Percentiles rank a stretch among this genome's conserved stretches.
Conservation (phyloP, 2,888 invertebrate genomes). For the Molorchus minor region DNA sequence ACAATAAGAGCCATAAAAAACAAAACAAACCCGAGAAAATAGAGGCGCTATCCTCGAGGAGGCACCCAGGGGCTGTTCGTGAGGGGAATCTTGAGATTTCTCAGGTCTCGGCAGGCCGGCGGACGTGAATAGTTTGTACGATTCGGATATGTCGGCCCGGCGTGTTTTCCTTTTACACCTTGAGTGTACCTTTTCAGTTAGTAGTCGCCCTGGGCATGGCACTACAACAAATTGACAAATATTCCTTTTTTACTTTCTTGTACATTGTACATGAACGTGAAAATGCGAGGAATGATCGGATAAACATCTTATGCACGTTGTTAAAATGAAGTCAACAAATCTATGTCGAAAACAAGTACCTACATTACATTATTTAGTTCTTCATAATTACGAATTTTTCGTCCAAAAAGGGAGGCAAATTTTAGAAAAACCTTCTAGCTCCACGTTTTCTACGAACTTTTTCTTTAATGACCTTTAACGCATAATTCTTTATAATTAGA, state of each 20-base stretch:
- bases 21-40: slow-evolving; percentile 25
- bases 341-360: too few species aligned
- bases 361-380: too few species aligned
- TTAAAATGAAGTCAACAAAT: too few species aligned
- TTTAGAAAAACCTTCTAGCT: too few species aligned
- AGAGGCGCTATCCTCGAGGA: slow-evolving; percentile 45
- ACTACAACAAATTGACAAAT: slow-evolving; percentile 33
- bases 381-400: too few species aligned
- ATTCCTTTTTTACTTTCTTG: slow-evolving; percentile 28
- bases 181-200: slow-evolving; percentile 12
- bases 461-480: too few species aligned
- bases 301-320: too few species aligned
- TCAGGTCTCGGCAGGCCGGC: slow-evolving; percentile 6
- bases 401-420: too few species aligned
- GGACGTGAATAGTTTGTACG: slow-evolving; percentile 8
- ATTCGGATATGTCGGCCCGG: neutral
- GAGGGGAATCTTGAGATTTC: slow-evolving; percentile 51
- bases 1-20: slow-evolving; percentile 55
- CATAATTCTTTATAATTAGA: too few species aligned
- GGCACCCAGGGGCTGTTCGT: slow-evolving; percentile 61
- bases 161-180: slow-evolving; percentile 14
- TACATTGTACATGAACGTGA: neutral
- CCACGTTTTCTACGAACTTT: too few species aligned
- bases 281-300: too few species aligned
- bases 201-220: slow-evolving; percentile 12